phyloP scores from a whole-genome alignment of 2,797 vertebrate species.

The Pyrrhura leucotis region DNA sequence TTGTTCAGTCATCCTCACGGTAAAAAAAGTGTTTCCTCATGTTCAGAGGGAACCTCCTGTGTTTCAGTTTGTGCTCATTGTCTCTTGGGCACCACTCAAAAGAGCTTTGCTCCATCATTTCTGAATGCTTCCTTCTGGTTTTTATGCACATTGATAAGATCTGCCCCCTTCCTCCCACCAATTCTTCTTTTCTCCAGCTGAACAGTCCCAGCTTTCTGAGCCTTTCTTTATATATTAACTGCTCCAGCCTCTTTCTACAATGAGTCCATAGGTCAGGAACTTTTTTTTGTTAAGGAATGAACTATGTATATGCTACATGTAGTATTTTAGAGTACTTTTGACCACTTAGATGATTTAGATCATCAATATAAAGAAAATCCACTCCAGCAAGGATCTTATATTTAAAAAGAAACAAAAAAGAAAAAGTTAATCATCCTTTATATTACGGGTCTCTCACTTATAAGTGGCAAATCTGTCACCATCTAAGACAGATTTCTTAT shows the following conservation, averaged over 20 bases:
- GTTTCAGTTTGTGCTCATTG: not conserved
- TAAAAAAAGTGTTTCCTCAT: not conserved
- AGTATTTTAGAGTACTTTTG: not conserved
- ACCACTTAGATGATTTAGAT: not conserved
- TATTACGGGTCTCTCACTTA: not conserved
- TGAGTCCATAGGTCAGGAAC: not conserved
- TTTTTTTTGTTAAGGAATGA: not conserved
- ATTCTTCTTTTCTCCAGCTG: not conserved
- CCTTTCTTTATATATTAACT: not conserved
- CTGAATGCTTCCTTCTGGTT: not conserved
- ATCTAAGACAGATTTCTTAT: not conserved
- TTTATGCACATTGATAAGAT: not conserved
- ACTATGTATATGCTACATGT: not conserved
- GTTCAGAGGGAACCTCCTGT: not conserved
- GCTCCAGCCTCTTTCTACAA: not conserved
- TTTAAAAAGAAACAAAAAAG: not conserved
- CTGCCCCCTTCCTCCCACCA: not conserved
- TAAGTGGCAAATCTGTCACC: not conserved
- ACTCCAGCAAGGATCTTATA: not conserved
- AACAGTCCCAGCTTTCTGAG: not conserved
- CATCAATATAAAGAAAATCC: not conserved
- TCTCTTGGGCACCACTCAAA: not conserved
- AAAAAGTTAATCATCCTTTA: not conserved
- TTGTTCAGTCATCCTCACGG: not conserved
- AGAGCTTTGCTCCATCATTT: not conserved